Conservation (phyloP, 2,888 invertebrate species). For the Ophion slaviceki region DNA sequence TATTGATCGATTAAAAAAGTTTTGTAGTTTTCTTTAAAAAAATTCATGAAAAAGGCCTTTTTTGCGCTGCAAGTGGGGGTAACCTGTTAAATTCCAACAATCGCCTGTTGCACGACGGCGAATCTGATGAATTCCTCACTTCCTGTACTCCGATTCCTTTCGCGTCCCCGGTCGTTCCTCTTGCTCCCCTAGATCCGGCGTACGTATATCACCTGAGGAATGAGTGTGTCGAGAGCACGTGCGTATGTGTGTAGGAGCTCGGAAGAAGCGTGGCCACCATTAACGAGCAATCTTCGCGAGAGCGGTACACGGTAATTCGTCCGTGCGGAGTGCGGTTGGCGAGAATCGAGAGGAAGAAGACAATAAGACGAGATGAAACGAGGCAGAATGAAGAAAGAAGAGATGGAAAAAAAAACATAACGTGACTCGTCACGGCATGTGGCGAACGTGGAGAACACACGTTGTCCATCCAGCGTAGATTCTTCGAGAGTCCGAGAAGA, state of each 20-base stretch:
- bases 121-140: conserved; percentile 9
- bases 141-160: not conserved
- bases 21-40: too few species aligned
- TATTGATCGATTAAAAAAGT: too few species aligned
- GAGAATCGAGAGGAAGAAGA: conserved; percentile 48
- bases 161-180: conserved; percentile 15
- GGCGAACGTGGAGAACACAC: conserved; percentile 65
- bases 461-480: conserved; percentile 51
- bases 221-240: not conserved
- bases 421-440: conserved; percentile 69
- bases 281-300: conserved; percentile 60
- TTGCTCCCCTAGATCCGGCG: conserved; percentile 5
- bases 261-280: conserved; percentile 55
- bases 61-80: too few species aligned
- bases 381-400: conserved; percentile 13
- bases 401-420: conserved; percentile 55
- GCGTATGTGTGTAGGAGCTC: conserved; percentile 22
- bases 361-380: conserved; percentile 51
- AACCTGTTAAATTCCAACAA: too few species aligned
- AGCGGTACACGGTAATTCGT: conserved; percentile 37
- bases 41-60: too few species aligned
- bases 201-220: not conserved
- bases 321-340: conserved; percentile 49
- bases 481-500: conserved; percentile 11
- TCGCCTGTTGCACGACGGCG: conserved; percentile 1